A percentile compares a stretch with the other conserved stretches of the same genome.
phyloP scores from a whole-genome alignment of 2,113 vertebrate species.

The Accipiter cooperii region DNA sequence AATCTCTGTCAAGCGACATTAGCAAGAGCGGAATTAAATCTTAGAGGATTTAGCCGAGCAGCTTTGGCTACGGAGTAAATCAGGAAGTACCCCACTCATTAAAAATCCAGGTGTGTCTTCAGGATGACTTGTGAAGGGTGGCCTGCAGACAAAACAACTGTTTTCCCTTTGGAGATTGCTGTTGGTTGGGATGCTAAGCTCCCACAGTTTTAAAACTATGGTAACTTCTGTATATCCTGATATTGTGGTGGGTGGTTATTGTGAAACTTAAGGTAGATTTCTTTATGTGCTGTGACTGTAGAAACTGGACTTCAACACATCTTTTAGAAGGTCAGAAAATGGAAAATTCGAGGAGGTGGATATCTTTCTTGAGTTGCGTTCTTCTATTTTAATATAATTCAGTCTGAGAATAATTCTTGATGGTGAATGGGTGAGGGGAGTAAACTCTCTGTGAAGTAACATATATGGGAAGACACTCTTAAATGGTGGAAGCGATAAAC shows the following conservation, averaged over 20 bases:
- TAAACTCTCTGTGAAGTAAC: neutral
- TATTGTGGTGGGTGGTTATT: neutral
- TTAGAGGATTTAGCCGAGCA: constrained; percentile 41
- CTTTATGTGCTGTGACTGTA: neutral
- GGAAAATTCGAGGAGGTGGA: neutral
- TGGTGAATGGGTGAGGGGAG: neutral
- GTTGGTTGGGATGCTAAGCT: neutral
- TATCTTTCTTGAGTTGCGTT: neutral
- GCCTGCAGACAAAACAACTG: neutral
- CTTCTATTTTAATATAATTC: neutral
- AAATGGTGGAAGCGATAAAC: neutral
- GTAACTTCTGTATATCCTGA: neutral
- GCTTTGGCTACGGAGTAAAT: constrained; percentile 36
- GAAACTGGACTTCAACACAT: neutral
- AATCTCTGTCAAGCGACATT: constrained; percentile 47
- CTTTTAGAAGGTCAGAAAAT: neutral
- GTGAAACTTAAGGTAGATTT: neutral
- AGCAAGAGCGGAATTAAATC: constrained; percentile 20
- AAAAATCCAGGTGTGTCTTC: neutral
- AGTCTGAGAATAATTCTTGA: neutral
- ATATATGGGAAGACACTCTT: neutral
- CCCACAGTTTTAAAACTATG: neutral
- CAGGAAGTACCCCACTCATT: neutral
- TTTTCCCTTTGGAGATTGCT: neutral
- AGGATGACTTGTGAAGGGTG: neutral